A percentile compares a stretch with the other conserved stretches of the same genome.
These are phyloP conservation scores for Nomada fucata DNA, from an alignment of 2,888 invertebrate species.

Conservation along the genomic window DNA sequence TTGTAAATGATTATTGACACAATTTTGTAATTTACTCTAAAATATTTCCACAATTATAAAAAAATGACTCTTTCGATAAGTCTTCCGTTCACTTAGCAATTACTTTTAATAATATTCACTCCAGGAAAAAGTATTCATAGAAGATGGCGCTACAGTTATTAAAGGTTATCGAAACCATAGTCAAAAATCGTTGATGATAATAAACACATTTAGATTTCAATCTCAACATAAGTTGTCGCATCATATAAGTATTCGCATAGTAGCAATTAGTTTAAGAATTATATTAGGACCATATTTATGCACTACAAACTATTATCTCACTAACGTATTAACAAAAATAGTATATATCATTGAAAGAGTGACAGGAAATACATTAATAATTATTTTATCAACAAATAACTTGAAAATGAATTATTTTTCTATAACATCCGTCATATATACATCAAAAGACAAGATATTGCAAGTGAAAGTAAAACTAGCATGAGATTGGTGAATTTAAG, in stretches of 20 bases:
- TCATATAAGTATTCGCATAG: not conserved
- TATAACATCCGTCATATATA: no score
- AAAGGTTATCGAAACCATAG: not conserved
- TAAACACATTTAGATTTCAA: not conserved
- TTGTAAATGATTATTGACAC: not conserved
- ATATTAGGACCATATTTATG: not conserved
- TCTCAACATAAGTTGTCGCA: not conserved
- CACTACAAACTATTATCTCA: not conserved
- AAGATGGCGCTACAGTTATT: slow-evolving; percentile 22
- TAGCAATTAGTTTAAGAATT: not conserved
- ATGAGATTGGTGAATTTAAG: slow-evolving; percentile 10
- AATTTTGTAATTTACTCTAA: not conserved
- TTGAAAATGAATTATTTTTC: not conserved
- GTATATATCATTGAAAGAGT: not conserved
- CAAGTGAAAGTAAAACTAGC: slow-evolving; percentile 23
- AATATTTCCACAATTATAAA: not conserved
- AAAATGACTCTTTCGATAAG: slow-evolving; percentile 3
- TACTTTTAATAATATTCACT: slow-evolving; percentile 10
- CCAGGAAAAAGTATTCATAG: not conserved
- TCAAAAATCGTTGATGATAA: not conserved
- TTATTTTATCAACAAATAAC: not conserved
- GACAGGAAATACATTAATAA: no score
- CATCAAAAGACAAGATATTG: not conserved
- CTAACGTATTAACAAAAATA: not conserved
- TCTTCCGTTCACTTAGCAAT: not conserved